Evolutionary conservation across 2,888 invertebrate genomes (phyloP), one percentile per base, ranked within the genome.

Genomic region (Himalopsyche anomala): DNA sequence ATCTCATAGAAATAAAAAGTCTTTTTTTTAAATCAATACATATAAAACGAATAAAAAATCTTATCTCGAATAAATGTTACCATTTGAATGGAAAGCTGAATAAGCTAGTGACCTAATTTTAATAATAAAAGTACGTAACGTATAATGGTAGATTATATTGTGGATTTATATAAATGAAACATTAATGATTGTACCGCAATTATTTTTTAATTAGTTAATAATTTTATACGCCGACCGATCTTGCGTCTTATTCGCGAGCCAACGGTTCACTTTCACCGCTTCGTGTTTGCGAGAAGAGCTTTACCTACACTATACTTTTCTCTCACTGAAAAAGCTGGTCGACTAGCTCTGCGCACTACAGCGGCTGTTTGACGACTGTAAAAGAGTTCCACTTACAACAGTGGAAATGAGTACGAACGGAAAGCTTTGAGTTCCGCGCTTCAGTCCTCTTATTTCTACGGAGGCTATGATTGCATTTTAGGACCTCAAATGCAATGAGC

Each of bases 311-410:
- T 19, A 19, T 19, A 19, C 62, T 62, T 62, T 62, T 62, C 62
- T 62, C 62, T 9, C 19, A 28, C 62, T 62, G 62, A n/a, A 62
- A 56, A 62, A 19, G 62, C 62, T 62, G 19, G 62, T 62, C 62
- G 62, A 9, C 62, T 62, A 28, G 62, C 62, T n/a, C 28, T 19
- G 62, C 62, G 62, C 62, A 62, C 62, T 62, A 62, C 62, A 62
- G 19, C 28, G 62, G 62, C 62, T 62, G 62, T 62, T 62, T 62
- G 62, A 62, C 62, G 62, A 28, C 62, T 62, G 19, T 62, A 62
- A 62, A 62, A 62, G 19, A 62, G 62, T 62, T 62, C 62, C 62
- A 62, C 62, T 62, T 62, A 62, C 62, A 62, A 62, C 62, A 62
- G 62, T 62, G 62, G 62, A 28, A 62, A 62, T 62, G 62, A 62